Conservation (phyloP, 1,140 invertebrate species). For the Sipha flava region DNA sequence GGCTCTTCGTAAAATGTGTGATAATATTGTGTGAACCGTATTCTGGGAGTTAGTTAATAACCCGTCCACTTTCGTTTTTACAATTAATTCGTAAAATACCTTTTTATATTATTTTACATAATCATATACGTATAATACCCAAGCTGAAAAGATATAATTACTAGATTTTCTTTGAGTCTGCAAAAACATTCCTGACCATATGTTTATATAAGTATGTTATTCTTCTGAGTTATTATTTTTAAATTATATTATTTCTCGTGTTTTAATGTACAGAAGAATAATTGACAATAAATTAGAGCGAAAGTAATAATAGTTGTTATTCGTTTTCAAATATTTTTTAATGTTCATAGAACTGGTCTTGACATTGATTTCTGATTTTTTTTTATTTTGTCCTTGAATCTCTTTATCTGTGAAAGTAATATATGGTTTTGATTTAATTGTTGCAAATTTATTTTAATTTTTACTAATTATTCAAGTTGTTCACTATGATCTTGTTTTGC, state of each 20-base stretch:
- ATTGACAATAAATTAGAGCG: slow-evolving; percentile 3
- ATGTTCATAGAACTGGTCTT: slow-evolving; percentile 10
- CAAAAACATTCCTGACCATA: too few relatives aligned
- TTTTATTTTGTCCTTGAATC: not conserved
- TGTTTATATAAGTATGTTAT: too few relatives aligned
- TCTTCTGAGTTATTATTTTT: not conserved
- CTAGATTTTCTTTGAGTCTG: too few relatives aligned
- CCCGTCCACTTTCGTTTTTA: slow-evolving; percentile 13
- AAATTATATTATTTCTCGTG: not conserved
- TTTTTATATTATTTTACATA: slow-evolving; percentile 3
- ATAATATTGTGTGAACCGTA: slow-evolving; percentile 10
- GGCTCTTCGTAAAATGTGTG: not conserved
- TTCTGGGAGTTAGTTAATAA: not conserved
- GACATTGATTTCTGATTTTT: slow-evolving; percentile 19
- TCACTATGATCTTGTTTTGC: not conserved
- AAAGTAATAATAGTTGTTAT: not conserved
- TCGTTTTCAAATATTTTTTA: not conserved
- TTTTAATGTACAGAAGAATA: not conserved
- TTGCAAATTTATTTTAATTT: not conserved
- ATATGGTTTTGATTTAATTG: not conserved
- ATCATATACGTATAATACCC: not conserved
- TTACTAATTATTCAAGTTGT: not conserved
- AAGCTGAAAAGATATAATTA: too few relatives aligned
- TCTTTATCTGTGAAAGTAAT: not conserved
- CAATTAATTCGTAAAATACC: slow-evolving; percentile 2